Conservation (phyloP, 1,140 invertebrate species). For the Intoshia linei region DNA sequence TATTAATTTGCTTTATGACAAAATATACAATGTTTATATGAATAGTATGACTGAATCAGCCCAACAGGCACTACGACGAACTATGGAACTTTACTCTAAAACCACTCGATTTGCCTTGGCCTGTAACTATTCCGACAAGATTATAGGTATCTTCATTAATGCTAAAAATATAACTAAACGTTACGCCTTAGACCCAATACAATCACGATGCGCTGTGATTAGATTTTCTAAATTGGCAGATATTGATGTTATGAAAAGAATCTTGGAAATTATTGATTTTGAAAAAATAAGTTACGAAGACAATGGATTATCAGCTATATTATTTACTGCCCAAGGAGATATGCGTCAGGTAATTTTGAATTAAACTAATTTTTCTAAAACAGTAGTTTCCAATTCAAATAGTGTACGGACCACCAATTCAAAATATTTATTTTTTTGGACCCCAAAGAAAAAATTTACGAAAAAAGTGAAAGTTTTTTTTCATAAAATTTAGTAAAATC, state of each 20-base stretch:
- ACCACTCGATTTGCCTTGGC: constrained; percentile 88
- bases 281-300: constrained; percentile 51
- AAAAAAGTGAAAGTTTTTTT: neutral
- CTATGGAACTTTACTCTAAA: constrained; percentile 88
- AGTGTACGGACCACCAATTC: too few species aligned
- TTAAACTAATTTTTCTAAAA: neutral
- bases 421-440: too few species aligned
- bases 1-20: too few species aligned
- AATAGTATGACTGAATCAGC: constrained; percentile 74
- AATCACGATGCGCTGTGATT: constrained; percentile 79
- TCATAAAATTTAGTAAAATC: neutral
- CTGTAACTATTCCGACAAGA: constrained; percentile 91
- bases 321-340: constrained; percentile 91
- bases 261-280: constrained; percentile 36
- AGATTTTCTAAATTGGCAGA: constrained; percentile 65
- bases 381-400: too few species aligned
- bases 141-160: constrained; percentile 32
- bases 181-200: constrained; percentile 46
- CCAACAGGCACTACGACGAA: constrained; percentile 70
- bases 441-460: neutral
- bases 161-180: neutral
- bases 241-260: constrained; percentile 42
- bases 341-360: constrained; percentile 36
- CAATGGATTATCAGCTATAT: constrained; percentile 70
- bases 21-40: too few species aligned